Conservation (phyloP, 64 coral and sea anemone species). For the Acropora tenuis region DNA sequence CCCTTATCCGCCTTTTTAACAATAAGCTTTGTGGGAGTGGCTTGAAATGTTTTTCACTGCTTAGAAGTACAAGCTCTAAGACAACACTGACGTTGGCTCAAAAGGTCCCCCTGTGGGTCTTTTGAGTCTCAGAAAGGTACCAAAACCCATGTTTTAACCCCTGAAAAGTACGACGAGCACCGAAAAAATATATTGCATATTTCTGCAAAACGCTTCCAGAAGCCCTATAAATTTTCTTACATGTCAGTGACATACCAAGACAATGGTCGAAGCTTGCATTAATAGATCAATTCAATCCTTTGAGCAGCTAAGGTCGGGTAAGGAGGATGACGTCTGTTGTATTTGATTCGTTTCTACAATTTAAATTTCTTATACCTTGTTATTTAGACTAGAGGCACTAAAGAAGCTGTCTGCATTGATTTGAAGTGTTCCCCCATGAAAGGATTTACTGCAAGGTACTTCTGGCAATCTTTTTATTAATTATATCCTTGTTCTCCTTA, state of each 20-base stretch:
- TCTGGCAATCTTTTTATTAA: too few relatives aligned
- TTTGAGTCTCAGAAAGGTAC: not conserved
- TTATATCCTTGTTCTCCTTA: too few relatives aligned
- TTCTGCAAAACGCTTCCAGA: not conserved
- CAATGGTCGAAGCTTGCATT: not conserved
- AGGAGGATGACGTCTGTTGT: not conserved
- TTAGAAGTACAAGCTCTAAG: not conserved
- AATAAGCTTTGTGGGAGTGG: too few relatives aligned
- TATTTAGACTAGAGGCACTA: not conserved
- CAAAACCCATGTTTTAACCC: not conserved
- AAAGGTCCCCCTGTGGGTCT: not conserved
- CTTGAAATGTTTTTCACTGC: not conserved
- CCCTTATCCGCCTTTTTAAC: too few relatives aligned
- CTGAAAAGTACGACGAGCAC: not conserved
- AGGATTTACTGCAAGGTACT: too few relatives aligned
- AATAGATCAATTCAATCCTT: not conserved
- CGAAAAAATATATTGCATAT: not conserved
- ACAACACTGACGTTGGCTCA: not conserved
- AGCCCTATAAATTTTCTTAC: not conserved
- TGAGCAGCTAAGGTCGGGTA: not conserved
- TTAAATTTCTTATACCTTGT: not conserved
- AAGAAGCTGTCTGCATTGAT: not conserved
- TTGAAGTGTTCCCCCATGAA: not conserved
- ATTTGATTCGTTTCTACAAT: not conserved
- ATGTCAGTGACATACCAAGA: not conserved